phyloP scores from a whole-genome alignment of 2,113 vertebrate genomes.

The Anoplopoma fimbria region DNA sequence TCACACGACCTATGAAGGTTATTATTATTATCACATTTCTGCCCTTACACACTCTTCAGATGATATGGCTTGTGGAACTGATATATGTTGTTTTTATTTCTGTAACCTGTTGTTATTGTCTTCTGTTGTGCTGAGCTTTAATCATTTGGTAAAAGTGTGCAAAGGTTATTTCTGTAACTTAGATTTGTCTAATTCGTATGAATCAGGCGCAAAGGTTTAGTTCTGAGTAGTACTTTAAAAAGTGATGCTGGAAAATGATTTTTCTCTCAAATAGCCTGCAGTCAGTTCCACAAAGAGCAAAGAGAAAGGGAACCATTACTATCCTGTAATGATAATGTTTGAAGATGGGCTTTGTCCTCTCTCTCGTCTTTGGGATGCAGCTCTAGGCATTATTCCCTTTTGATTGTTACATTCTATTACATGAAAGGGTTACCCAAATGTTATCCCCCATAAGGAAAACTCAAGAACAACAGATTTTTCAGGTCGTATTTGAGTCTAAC shows the following conservation, averaged over 20 bases:
- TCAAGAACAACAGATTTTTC: constrained; percentile 49
- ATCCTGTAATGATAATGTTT: constrained; percentile 67
- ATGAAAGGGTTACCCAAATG: constrained; percentile 70
- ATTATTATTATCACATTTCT: not conserved
- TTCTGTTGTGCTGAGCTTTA: constrained; percentile 21
- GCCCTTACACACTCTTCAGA: not conserved
- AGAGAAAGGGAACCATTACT: constrained; percentile 67
- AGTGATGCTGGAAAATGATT: constrained; percentile 61
- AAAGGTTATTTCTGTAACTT: constrained; percentile 38
- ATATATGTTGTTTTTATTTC: constrained; percentile 2
- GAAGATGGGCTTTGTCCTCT: constrained; percentile 66
- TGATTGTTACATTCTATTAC: constrained; percentile 70
- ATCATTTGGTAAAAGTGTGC: constrained; percentile 27
- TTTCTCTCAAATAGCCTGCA: constrained; percentile 50
- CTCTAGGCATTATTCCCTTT: constrained; percentile 65
- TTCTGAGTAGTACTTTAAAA: constrained; percentile 44
- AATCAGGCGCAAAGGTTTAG: constrained; percentile 38
- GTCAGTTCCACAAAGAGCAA: constrained; percentile 59
- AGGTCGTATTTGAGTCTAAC: constrained; percentile 51
- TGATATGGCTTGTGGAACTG: not conserved
- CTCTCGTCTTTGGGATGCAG: constrained; percentile 59
- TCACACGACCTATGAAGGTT: constrained; percentile 4
- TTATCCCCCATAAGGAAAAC: constrained; percentile 58
- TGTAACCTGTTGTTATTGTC: constrained; percentile 11
- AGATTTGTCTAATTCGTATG: constrained; percentile 57